Base-by-base conservation (phyloP, 2,888 invertebrate genomes). In the Phaedon cochleariae region DNA sequence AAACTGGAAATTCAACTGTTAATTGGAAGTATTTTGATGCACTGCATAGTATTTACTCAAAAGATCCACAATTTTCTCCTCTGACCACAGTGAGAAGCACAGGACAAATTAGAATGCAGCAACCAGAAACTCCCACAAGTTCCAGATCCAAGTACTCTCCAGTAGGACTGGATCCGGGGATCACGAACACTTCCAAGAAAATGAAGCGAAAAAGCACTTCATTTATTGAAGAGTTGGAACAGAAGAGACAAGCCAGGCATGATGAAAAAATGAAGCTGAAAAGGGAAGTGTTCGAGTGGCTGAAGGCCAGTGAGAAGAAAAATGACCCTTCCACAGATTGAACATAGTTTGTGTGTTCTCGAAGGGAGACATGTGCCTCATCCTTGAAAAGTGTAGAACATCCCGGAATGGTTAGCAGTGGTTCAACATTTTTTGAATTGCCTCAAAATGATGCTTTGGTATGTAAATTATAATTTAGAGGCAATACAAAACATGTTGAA, bases 21-120 rank as follows among this genome's bases (percentile, higher is more conserved):
- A 20, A 34, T 54, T 54, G 54, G 34, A 53, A 15, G 18, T 53
- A 29, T 53, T 53, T 29, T 29, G 29, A 53, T 29, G 29, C 12
- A 29, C 31, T 53, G 18, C 29, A 26, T 53, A 17, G 17, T 17
- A 53, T 53, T 7, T 53, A 53, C 29, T 53, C 10, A n/a, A 26
- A 53, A 29, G 53, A 53, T 53, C 53, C 52, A 20, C 52, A 21
- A 52, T 41, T 41, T 17, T 41, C 46, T 46, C 46, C 46, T 15
- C 17, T 46, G 17, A 46, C 15, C 17, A 46, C 46, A 15, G 46
- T 46, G 46, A 46, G 46, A 6, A 46, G 46, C 17, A 15, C 46
- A 18, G 46, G 10, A 46, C 3, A 46, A 46, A 46, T 46, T 18
- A 46, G 5, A 7, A 46, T 46, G 46, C 46, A 46, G 46, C 46